These are phyloP conservation scores for Trisateles emortualis DNA, from an alignment of 2,888 invertebrate species.

Conservation along the genomic window DNA sequence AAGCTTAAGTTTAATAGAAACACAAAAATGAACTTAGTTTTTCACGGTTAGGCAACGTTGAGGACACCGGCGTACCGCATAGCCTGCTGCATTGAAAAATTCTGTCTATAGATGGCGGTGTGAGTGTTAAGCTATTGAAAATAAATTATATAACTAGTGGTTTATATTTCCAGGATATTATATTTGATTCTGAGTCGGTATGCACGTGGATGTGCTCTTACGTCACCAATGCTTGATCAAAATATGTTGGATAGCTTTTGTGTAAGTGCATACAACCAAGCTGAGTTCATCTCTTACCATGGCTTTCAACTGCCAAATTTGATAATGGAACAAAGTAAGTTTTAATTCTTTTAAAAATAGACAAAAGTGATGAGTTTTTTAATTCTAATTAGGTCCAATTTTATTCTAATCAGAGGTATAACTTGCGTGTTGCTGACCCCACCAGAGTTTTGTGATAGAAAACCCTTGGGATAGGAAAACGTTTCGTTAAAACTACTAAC, in stretches of 20 bases:
- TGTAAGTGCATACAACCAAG: slow-evolving; percentile 50
- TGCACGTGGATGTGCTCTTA: slow-evolving; percentile 9
- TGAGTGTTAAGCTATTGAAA: not conserved
- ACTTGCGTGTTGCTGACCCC: no score
- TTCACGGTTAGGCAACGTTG: no score
- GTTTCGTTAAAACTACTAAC: no score
- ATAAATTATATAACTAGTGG: not conserved
- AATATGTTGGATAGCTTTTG: slow-evolving; percentile 45
- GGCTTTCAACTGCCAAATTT: slow-evolving; percentile 52
- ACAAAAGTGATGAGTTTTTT: no score
- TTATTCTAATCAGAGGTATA: no score
- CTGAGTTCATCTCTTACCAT: slow-evolving; percentile 53
- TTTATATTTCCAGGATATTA: slow-evolving; percentile 9
- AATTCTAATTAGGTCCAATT: no score
- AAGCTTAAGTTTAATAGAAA: no score
- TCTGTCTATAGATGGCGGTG: not conserved
- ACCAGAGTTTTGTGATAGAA: no score
- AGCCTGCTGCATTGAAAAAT: no score
- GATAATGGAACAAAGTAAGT: slow-evolving; percentile 68
- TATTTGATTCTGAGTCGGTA: slow-evolving; percentile 9
- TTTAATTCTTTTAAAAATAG: not conserved
- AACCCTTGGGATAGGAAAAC: no score
- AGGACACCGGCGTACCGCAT: no score
- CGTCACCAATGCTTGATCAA: slow-evolving; percentile 35
- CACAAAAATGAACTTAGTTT: no score